Evolutionary conservation across 1,140 invertebrate genomes (phyloP), one percentile per base, ranked within the genome.

Genomic region (Pristionchus pacificus): DNA sequence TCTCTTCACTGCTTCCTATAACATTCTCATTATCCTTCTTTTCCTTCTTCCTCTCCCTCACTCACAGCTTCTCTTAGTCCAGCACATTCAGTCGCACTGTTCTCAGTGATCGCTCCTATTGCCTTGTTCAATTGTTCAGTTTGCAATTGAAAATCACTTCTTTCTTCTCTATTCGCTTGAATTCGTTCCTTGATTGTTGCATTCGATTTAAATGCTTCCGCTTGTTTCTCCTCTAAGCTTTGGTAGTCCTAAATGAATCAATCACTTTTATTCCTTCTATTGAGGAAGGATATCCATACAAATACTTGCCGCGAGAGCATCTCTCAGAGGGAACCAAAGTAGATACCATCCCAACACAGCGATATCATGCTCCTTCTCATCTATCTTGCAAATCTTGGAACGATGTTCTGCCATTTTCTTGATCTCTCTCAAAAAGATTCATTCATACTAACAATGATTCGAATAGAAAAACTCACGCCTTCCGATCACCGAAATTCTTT

Each of bases 351-450:
- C 28, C 19, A 70, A 19, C 14, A 14, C 19, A 15, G 15, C 15
- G 63, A 70, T 62, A 15, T 70, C 68, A 15, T 24, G 10, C 19
- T 71, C 29, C 19, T 30, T 68, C 68, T 71, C 19, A 15, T 71
- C 65, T 3, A 70, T 70, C 24, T 67, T 69, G n/a, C n/a, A n/a
- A n/a, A n/a, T n/a, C n/a, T n/a, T n/a, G n/a, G n/a, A n/a, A n/a
- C n/a, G n/a, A n/a, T n/a, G n/a, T n/a, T n/a, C n/a, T n/a, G n/a
- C n/a, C 55, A n/a, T n/a, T 57, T n/a, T 57, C 55, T 57, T 14
- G 55, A 57, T 57, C 55, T 57, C n/a, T 57, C 55, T 14, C 55
- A 14, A 14, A 14, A 57, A n/a, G n/a, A 14, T n/a, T n/a, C n/a
- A 14, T n/a, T 14, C 14, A 14, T 57, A 14, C 55, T 57, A 14